Base-by-base conservation (phyloP, 2,113 vertebrate species). In the Cephalopholis sonnerati region DNA sequence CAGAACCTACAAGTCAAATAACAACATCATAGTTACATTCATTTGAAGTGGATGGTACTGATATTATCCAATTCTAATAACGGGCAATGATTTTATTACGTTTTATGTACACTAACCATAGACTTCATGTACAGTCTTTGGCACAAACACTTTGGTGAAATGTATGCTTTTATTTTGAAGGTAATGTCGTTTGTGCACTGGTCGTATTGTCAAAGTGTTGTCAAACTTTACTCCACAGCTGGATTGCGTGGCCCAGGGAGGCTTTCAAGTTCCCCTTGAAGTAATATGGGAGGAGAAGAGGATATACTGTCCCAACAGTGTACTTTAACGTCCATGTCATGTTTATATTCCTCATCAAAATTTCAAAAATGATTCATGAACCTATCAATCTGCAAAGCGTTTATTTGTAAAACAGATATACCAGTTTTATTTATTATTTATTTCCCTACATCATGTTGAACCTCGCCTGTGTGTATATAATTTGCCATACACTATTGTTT, bases 101-200 rank as follows among this genome's bases (percentile, higher is more conserved):
- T 58, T 32, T 20, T 27, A 8, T 22, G 13, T 7, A 44, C 41
- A 44, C 11, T 2, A 44, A 44, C 32, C 32, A 36, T 36, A 36
- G 7, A 36, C 32, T 7, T 7, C 7, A 16, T 48, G 4, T 15
- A 48, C 12, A 17, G 16, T 15, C 13, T 15, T 4, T 48, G 44
- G 44, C 44, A 18, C 2, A 0, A 39, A 73, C 5, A 22, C 12
- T 5, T 61, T 68, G 25, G 8, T 8, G 48, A 29, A 44, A 0
- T 22, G 5, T 3, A 0, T 74, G n/a, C 53, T 76, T 84, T 90
- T 82, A 92, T 84, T 89, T 82, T 83, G 88, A 89, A 87, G 20
- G 24, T 3, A 3, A 0, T 0, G 0, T 18, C 12, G 36, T 22
- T 64, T 10, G 8, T 27, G 1, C 17, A 17, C 12, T 46, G 10